phyloP scores from a whole-genome alignment of 2,888 invertebrate species.

The Drosophila helvetica region DNA sequence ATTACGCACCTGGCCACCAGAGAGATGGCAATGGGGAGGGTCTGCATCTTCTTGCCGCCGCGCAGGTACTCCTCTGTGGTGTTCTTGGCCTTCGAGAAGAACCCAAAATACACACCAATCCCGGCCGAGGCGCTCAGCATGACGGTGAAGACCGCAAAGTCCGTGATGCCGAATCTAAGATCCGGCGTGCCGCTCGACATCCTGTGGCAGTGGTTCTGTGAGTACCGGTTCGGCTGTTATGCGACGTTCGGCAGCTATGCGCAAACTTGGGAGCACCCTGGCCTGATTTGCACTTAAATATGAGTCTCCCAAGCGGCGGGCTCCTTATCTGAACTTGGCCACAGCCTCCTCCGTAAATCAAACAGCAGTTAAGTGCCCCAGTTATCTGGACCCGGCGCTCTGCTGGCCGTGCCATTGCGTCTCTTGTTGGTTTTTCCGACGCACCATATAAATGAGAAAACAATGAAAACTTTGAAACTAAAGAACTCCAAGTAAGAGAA shows the following conservation, averaged over 20 bases:
- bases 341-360: conserved; percentile 32
- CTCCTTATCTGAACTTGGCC: conserved; percentile 33
- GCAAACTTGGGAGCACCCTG: conserved; percentile 29
- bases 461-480: neutral
- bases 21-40: conserved; percentile 87
- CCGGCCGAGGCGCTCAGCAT: conserved; percentile 85
- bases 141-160: conserved; percentile 86
- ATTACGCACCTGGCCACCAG: conserved; percentile 85
- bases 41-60: conserved; percentile 85
- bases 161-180: conserved; percentile 79
- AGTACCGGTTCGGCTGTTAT: neutral
- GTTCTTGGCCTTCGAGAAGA: conserved; percentile 84
- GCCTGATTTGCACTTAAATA: conserved; percentile 44
- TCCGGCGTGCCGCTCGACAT: conserved; percentile 50
- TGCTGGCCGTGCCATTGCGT: neutral
- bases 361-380: conserved; percentile 14
- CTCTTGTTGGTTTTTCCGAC: neutral
- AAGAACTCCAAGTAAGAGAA: neutral
- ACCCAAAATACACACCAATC: conserved; percentile 86
- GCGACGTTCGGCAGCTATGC: conserved; percentile 21
- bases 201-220: neutral
- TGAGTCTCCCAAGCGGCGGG: conserved; percentile 17
- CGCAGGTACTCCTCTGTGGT: conserved; percentile 86
- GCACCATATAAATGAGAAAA: neutral
- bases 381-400: conserved; percentile 26